Evolutionary conservation across 2,797 vertebrate species (phyloP).

Genomic region (Megaceryle alcyon): DNA sequence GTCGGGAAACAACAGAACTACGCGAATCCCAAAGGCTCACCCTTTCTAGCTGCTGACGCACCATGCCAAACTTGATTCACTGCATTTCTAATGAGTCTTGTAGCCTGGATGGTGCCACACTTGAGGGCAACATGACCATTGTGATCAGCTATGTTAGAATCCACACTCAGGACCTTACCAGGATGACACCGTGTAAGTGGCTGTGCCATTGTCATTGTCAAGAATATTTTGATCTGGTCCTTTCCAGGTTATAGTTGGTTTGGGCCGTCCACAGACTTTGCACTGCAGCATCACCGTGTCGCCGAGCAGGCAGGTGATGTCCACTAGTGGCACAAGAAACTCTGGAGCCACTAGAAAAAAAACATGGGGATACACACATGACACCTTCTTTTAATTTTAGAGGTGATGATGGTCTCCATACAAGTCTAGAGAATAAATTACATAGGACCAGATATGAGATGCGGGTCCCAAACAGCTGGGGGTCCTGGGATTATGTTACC

Average conservation of each 20-base stretch:
- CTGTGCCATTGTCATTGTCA: constrained; percentile 85
- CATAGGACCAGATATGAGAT: not conserved
- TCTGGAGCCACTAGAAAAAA: constrained; percentile 91
- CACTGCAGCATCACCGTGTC: constrained; percentile 95
- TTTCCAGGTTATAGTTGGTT: constrained; percentile 91
- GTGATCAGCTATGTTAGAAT: not conserved
- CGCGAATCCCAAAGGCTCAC: not conserved
- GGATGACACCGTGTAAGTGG: constrained; percentile 74
- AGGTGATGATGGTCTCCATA: not conserved
- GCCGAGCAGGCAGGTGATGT: constrained; percentile 93
- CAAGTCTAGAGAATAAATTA: not conserved
- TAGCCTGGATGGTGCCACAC: not conserved
- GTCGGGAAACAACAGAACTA: not conserved
- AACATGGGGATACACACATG: not conserved
- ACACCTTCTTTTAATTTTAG: not conserved
- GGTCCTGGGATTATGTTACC: not conserved
- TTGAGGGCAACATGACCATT: not conserved
- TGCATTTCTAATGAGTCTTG: not conserved
- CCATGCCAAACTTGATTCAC: not conserved
- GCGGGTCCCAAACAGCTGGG: not conserved
- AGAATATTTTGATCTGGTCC: constrained; percentile 94
- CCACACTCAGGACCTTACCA: constrained; percentile 69
- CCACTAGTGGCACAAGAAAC: constrained; percentile 92
- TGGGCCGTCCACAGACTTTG: constrained; percentile 94
- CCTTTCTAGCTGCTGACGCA: not conserved